Base-by-base conservation (phyloP, 2,888 invertebrate genomes). In the Acanthosepion lycidas region DNA sequence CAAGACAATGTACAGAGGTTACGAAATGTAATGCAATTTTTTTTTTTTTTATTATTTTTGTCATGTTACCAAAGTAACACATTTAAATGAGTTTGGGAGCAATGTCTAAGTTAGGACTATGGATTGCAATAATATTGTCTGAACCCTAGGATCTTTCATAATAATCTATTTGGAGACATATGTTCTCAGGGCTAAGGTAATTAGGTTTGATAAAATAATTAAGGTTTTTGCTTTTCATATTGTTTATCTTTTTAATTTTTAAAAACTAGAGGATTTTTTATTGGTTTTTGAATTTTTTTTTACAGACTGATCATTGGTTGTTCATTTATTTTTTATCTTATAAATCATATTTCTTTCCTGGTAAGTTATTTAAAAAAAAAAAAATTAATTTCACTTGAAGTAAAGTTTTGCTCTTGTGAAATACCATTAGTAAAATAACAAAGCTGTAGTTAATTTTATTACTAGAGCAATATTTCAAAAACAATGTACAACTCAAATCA, bases 1-100 rank as follows among this genome's bases (percentile, higher is more conserved):
- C 96, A 96, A 51, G 96, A 96, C 94, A 96, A 95, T 93, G 95
- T 96, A 94, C 96, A 96, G 92, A 95, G 95, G 94, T 96, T 96
- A 94, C 96, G 96, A 94, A 96, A 96, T 95, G 96, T 96, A 95
- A 94, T 33, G 42, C 12, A 26, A n/a, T 51, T n/a, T n/a, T 78
- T n/a, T 12, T 33, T 78, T 1, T 2, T n/a, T 2, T 28, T 9
- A n/a, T 33, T 48, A 5, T 93, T 18, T 93, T 26, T 42, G 1
- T 20, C 51, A 20, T 48, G 8, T 20, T 55, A 59, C 23, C 20
- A 4, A 23, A 23, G 2, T 59, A 23, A 4, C 59, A 59, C 4
- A 78, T 78, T 78, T 4, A 78, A 33, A n/a, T 18, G 12, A 12
- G 42, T 42, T 42, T 2, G 42, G 42, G 42, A 42, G 42, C n/a